Base-by-base conservation (phyloP, 2,888 invertebrate genomes). In the Eupeodes latifasciatus region DNA sequence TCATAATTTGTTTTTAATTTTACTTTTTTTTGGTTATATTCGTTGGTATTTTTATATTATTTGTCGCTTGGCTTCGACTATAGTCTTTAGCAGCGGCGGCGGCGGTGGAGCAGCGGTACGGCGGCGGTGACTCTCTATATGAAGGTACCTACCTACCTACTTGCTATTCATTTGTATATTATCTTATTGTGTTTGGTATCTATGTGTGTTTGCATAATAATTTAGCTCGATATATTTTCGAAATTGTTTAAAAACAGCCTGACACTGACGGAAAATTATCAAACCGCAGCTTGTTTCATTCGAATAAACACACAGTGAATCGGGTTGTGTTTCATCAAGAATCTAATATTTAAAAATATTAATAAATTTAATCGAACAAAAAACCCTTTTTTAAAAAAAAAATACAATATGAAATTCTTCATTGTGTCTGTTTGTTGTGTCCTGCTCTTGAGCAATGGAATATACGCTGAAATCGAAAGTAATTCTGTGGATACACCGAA, bases 221-320 rank as follows among this genome's bases (percentile, higher is more conserved):
- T 91, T 90, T 90, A 91, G 91, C 90, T 90, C 89, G 91, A 90
- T 90, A 91, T 90, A 90, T 91, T 91, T 91, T 89, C 40, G 91
- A 92, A 92, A 93, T 92, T 93, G 93, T 93, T 93, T 93, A 93
- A 93, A 93, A 93, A 93, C 93, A 92, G 93, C 91, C 92, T 92
- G 93, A 91, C 92, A 91, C 90, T 91, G 92, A 91, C 91, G 92
- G 93, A 93, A 93, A 93, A 91, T 92, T 93, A 93, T 94, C 93
- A 94, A 94, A 93, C 93, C 93, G 93, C 92, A 92, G 92, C 92
- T 93, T 92, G 93, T 94, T 94, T 93, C 93, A 93, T 92, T 92
- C 93, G 93, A 92, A 93, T 93, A 92, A 94, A 92, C 93, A 94
- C 92, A 92, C 91, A 92, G 92, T 93, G 91, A 92, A 91, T 92